Base-by-base conservation (phyloP, 2,888 invertebrate species). In the Acleris emargana region DNA sequence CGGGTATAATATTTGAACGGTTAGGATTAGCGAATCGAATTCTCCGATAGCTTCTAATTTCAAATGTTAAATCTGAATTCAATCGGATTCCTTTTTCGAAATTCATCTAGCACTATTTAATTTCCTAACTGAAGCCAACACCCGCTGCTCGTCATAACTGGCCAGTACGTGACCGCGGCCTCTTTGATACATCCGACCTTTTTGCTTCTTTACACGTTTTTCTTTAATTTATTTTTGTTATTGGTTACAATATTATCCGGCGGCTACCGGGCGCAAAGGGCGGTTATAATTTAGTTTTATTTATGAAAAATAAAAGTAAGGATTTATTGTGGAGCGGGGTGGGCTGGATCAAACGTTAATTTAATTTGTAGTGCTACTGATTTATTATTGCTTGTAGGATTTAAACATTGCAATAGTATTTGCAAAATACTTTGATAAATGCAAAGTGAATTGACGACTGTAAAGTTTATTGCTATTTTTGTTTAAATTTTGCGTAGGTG, bases 201-300 rank as follows among this genome's bases (percentile, higher is more conserved):
- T 89, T 89, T 89, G 83, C 81, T 83, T 73, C 51, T 81, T 83
- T 82, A 82, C 79, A 80, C 76, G 78, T 83, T 86, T 82, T 84
- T 84, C 75, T 83, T 84, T 82, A 83, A 85, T 87, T 87, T 83
- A 84, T 86, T 89, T 89, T 86, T 85, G 84, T 88, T 89, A 86
- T 88, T 89, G 87, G 88, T 86, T 84, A 90, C 88, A 89, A 89
- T 88, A 88, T 88, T 84, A 88, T 87, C 85, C 76, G 86, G 82
- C 90, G 89, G 91, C 91, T 92, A 91, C 91, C 81, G 91, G 88
- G 82, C 88, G 79, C 83, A 88, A 87, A 88, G 88, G 88, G 85
- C 81, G 83, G 83, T 86, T 87, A 87, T 91, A 88, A 91, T 89
- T 91, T 87, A 82, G 86, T 89, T 89, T 91, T 90, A 89, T 91